Evolutionary conservation across 1,140 invertebrate genomes (phyloP).

Genomic region (Pseudomyrmex pallidus): DNA sequence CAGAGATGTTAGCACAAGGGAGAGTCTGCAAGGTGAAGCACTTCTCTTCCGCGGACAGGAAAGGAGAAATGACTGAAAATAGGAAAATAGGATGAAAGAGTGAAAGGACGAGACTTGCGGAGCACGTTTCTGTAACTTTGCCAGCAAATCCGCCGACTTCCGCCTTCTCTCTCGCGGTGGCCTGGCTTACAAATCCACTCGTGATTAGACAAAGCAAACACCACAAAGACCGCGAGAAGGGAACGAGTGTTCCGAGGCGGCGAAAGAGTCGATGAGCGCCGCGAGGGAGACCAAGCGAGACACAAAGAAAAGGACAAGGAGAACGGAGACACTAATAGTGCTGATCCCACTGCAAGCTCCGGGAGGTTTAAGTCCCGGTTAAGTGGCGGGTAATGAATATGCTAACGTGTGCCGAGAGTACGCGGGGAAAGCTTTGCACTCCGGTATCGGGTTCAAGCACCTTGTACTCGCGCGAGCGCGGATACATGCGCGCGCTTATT

Average conservation of each 20-base stretch:
- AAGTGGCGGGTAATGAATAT: conserved; percentile 80
- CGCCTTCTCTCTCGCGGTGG: conserved; percentile 41
- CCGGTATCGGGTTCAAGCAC: conserved; percentile 75
- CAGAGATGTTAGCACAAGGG: background rate
- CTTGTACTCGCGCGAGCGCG: conserved; percentile 48
- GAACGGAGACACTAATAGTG: conserved; percentile 77
- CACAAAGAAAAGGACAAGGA: conserved; percentile 41
- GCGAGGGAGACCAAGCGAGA: conserved; percentile 34
- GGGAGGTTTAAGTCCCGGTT: conserved; percentile 73
- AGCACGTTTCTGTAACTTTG: conserved; percentile 46
- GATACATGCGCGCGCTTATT: conserved; percentile 8
- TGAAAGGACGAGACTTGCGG: conserved; percentile 21
- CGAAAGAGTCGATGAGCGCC: conserved; percentile 1
- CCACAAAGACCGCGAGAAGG: conserved; percentile 44
- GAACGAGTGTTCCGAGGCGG: conserved; percentile 4
- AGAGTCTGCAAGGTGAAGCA: background rate
- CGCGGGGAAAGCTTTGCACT: conserved; percentile 78
- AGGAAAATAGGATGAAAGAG: conserved; percentile 4
- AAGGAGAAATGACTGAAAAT: background rate
- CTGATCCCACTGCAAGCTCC: conserved; percentile 75
- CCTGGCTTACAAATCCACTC: conserved; percentile 49
- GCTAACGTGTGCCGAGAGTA: conserved; percentile 81
- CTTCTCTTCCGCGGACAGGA: background rate
- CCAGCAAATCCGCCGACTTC: conserved; percentile 41
- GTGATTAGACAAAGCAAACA: conserved; percentile 60